Evolutionary conservation across 1,140 invertebrate genomes (phyloP), one percentile per base, ranked within the genome.

Genomic region (Aporrectodea caliginosa): DNA sequence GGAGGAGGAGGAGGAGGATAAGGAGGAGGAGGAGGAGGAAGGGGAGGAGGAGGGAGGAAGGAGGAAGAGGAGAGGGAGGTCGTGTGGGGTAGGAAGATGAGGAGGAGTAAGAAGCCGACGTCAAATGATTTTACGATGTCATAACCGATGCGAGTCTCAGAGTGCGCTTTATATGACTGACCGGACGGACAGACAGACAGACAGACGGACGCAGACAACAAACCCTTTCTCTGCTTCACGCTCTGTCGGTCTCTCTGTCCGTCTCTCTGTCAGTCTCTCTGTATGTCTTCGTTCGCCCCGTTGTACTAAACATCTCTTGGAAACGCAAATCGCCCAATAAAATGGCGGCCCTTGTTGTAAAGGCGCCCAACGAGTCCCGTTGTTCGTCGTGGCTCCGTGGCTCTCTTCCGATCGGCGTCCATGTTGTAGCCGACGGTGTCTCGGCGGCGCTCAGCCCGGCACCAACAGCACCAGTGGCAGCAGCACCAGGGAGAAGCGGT

Each of bases 121-220:
- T 58, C 43, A 58, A 58, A 58, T 58, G 43, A 22, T 58, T 58
- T 58, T 58, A 58, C 43, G 43, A 58, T 58, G 43, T 58, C 43
- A 58, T 58, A 58, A 58, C 22, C 43, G 6, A 22, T 58, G 6
- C 6, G 43, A 22, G 43, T 58, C 43, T 58, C 22, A 58, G 6
- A 58, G 43, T 58, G 43, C 43, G 43, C 6, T 58, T 58, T 58
- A 58, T 58, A 58, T 22, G 43, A 58, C 22, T 58, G n/a, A n/a
- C n/a, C n/a, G n/a, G n/a, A n/a, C n/a, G n/a, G n/a, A n/a, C n/a
- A n/a, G n/a, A n/a, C n/a, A n/a, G n/a, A n/a, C n/a, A n/a, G n/a
- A n/a, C n/a, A n/a, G n/a, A n/a, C 22, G 6, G 43, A 22, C 43
- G 43, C 43, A 58, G 22, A 58, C 43, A 58, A 58, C 43, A 58